Percentiles rank a stretch among this genome's conserved stretches.
Evolutionary conservation across 2,113 vertebrate species (phyloP).

Genomic region (Stegastes partitus): DNA sequence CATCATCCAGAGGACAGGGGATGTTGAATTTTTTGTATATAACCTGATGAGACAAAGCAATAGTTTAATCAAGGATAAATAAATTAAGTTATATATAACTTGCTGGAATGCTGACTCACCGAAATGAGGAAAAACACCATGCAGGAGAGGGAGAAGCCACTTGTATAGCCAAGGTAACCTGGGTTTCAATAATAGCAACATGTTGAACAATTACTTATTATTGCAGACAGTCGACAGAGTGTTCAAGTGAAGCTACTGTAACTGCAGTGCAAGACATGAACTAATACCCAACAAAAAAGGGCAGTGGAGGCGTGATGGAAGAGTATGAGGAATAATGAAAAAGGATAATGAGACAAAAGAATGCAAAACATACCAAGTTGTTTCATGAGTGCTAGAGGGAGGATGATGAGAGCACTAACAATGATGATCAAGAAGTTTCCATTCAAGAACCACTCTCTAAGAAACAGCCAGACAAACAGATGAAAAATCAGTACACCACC

Average conservation of each 20-base stretch:
- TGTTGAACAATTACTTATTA: neutral
- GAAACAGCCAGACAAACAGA: conserved; percentile 57
- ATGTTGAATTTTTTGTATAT: conserved; percentile 91
- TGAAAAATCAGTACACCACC: conserved; percentile 22
- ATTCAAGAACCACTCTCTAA: conserved; percentile 88
- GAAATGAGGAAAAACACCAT: conserved; percentile 92
- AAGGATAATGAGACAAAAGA: conserved; percentile 29
- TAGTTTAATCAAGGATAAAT: conserved; percentile 6
- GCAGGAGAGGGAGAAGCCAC: conserved; percentile 91
- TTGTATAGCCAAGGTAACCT: conserved; percentile 93
- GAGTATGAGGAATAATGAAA: neutral
- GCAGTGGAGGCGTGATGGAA: conserved; percentile 6
- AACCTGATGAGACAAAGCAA: conserved; percentile 76
- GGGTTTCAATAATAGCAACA: conserved; percentile 5
- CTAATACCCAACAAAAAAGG: conserved; percentile 1
- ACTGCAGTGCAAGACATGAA: neutral
- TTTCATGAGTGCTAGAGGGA: conserved; percentile 90
- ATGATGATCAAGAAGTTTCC: conserved; percentile 89
- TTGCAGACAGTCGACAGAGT: neutral
- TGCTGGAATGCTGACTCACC: conserved; percentile 87
- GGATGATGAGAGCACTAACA: conserved; percentile 86
- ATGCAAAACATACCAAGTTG: conserved; percentile 87
- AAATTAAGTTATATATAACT: too few species aligned
- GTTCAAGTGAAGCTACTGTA: neutral
- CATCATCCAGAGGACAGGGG: conserved; percentile 72